Evolutionary conservation across 2,888 invertebrate species (phyloP).

Genomic region (Phlogophora meticulosa): DNA sequence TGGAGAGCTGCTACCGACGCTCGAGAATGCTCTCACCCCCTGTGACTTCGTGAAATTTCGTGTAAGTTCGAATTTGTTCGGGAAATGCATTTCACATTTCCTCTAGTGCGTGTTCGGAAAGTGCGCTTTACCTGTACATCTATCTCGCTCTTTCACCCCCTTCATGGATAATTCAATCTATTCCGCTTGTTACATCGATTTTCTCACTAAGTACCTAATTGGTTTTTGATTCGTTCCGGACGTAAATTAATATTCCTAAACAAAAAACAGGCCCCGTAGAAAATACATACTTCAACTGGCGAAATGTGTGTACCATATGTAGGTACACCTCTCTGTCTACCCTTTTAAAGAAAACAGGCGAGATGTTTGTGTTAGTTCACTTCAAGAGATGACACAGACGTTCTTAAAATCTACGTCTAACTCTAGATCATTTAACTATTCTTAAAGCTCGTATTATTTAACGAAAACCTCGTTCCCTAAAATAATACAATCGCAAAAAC

Average conservation of each 20-base stretch:
- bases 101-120: not conserved
- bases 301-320: too few relatives aligned
- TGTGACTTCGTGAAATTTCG: not conserved
- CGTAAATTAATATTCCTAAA: not conserved
- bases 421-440: too few relatives aligned
- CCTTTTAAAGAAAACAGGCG: too few relatives aligned
- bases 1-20: conserved; percentile 11
- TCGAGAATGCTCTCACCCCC: not conserved
- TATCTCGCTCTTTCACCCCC: not conserved
- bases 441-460: too few relatives aligned
- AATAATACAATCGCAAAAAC: too few relatives aligned
- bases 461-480: too few relatives aligned
- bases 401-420: too few relatives aligned
- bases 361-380: too few relatives aligned
- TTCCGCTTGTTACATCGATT: conserved; percentile 1
- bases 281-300: too few relatives aligned
- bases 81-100: conserved; percentile 10
- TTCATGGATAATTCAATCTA: not conserved
- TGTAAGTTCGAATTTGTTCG: conserved; percentile 3
- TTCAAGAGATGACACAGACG: too few relatives aligned
- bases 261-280: not conserved
- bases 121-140: conserved; percentile 1
- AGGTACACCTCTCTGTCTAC: too few relatives aligned
- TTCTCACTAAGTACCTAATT: not conserved
- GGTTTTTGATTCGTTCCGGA: not conserved